Percentiles rank a stretch among this genome's conserved stretches.
Evolutionary conservation across 2,113 vertebrate species (phyloP).

Genomic region (Ictidomys tridecemlineatus): DNA sequence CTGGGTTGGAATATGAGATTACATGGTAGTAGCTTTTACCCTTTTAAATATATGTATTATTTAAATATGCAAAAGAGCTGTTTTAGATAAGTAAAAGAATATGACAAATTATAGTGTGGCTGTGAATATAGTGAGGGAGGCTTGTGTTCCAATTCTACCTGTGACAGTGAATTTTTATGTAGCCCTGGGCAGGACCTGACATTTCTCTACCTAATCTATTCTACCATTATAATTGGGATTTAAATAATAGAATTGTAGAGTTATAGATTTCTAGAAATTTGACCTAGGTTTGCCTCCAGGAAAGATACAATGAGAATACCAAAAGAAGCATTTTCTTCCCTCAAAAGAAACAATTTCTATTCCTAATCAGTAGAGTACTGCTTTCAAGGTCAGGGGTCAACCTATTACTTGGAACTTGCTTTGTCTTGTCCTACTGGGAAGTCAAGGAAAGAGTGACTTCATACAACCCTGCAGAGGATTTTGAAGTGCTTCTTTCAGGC

Average conservation of each 20-base stretch:
- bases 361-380: neutral
- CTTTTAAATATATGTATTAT: slow-evolving; percentile 76
- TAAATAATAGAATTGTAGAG: slow-evolving; percentile 80
- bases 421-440: slow-evolving; percentile 13
- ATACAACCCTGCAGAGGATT: neutral
- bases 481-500: slow-evolving; percentile 16
- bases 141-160: slow-evolving; percentile 62
- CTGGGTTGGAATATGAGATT: slow-evolving; percentile 79
- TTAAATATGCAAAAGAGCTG: slow-evolving; percentile 62
- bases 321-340: slow-evolving; percentile 13
- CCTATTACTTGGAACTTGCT: neutral
- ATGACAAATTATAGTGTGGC: neutral
- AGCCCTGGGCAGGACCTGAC: slow-evolving; percentile 44
- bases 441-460: slow-evolving; percentile 1
- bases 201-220: slow-evolving; percentile 68
- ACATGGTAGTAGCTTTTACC: slow-evolving; percentile 44
- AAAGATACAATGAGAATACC: slow-evolving; percentile 28
- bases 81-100: slow-evolving; percentile 22
- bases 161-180: neutral
- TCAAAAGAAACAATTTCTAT: slow-evolving; percentile 18
- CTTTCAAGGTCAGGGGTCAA: neutral
- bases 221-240: slow-evolving; percentile 76
- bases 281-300: slow-evolving; percentile 56
- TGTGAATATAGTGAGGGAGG: neutral
- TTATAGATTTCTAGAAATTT: slow-evolving; percentile 64